A percentile compares a stretch with the other conserved stretches of the same genome.
phyloP scores from a whole-genome alignment of 92 coral and sea anemone genomes.

The Palythoa grandiflora region DNA sequence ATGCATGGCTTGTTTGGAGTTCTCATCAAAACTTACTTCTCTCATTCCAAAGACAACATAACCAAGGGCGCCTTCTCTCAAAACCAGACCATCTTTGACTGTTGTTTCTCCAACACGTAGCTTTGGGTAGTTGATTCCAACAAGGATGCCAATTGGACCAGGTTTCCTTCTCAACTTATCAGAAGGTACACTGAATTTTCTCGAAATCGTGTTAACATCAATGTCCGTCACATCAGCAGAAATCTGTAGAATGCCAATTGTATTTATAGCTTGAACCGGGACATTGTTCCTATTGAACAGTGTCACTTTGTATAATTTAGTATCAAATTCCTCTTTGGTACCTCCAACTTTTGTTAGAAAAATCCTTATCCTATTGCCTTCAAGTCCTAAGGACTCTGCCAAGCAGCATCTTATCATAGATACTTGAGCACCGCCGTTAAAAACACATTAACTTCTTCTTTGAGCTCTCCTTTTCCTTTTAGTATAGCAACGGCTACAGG shows the following conservation, averaged over 20 bases:
- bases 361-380: slow-evolving; percentile 55
- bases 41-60: slow-evolving; percentile 66
- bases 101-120: slow-evolving; percentile 74
- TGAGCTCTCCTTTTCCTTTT: neutral
- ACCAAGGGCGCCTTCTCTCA: slow-evolving; percentile 69
- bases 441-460: slow-evolving; percentile 10
- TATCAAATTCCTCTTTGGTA: slow-evolving; percentile 61
- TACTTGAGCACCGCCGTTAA: slow-evolving; percentile 70
- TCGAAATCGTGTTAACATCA: slow-evolving; percentile 40
- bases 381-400: slow-evolving; percentile 53
- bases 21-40: neutral
- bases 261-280: slow-evolving; percentile 53
- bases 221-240: slow-evolving; percentile 47
- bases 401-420: slow-evolving; percentile 44
- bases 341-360: slow-evolving; percentile 64
- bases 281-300: slow-evolving; percentile 10
- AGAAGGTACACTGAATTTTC: slow-evolving; percentile 33
- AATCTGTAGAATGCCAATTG: slow-evolving; percentile 70
- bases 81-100: slow-evolving; percentile 54
- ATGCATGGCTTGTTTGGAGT: slow-evolving; percentile 37
- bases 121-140: slow-evolving; percentile 71
- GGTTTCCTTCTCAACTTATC: slow-evolving; percentile 40
- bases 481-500: neutral
- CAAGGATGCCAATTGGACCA: slow-evolving; percentile 67
- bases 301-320: slow-evolving; percentile 62